Base-by-base conservation (phyloP, 2,797 vertebrate genomes). In the Loris lydekkerianus region DNA sequence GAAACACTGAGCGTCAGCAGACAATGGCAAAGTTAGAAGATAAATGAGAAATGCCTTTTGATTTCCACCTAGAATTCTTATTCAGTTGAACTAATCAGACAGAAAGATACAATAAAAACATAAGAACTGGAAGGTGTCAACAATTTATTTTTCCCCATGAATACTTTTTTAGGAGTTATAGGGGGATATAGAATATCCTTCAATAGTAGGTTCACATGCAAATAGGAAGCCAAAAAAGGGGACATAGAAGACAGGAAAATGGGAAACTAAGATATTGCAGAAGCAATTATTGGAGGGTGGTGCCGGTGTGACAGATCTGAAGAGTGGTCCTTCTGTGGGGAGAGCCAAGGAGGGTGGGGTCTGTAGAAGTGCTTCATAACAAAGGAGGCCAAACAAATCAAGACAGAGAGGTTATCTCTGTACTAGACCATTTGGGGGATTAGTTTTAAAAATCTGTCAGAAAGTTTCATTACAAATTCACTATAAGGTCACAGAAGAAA, bases 231-330 rank as follows among this genome's bases (percentile, higher is more conserved):
- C 1, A 29, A 43, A 21, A 43, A 77, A 53, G 34, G 53, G 40
- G 43, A 34, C 6, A 7, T 0, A 2, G 49, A 18, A 40, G 4
- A 3, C 13, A 58, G 11, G 40, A 31, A 63, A 72, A 75, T 21
- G 8, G 76, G 8, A 14, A 15, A 27, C 14, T 4, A 40, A 65
- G 3, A 40, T 7, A 25, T 13, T 4, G 3, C 1, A 6, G 3
- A 7, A 31, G 7, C 4, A 18, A 21, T 37, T 21, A 23, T 27
- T 15, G 11, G 14, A 8, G 8, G 49, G 4, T 6, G 1, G 13
- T 7, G 43, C 21, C 2, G 0, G 7, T 9, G 27, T 17, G 31
- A 69, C 4, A 25, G 34, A 1, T 13, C 9, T 8, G 11, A 46
- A 61, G 5, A 10, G 2, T 27, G 13, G 10, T 13, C 53, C 13